Evolutionary conservation across 2,888 invertebrate genomes (phyloP).

Genomic region (Drosophila emarginata): DNA sequence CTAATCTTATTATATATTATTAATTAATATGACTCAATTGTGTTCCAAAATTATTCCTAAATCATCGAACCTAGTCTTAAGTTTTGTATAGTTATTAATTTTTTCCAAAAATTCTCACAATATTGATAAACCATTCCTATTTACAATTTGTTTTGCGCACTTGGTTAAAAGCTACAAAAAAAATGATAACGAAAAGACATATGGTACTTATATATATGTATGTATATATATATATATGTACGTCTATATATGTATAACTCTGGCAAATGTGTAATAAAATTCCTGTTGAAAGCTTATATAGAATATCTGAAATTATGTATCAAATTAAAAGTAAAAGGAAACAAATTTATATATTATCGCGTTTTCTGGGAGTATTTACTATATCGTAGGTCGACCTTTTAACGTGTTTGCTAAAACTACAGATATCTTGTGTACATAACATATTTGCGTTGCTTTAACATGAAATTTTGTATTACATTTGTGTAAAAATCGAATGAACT

Average conservation of each 20-base stretch:
- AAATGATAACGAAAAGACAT: conserved; percentile 18
- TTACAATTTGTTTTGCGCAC: conserved; percentile 70
- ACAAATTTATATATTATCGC: too few species aligned
- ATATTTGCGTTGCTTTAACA: neutral
- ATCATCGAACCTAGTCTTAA: conserved; percentile 55
- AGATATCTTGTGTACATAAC: neutral
- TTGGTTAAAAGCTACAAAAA: conserved; percentile 45
- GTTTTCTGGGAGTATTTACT: too few species aligned
- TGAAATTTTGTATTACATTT: neutral
- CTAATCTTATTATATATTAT: neutral
- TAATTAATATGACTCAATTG: neutral
- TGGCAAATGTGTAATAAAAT: conserved; percentile 63
- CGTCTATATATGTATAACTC: neutral
- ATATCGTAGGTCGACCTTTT: too few species aligned
- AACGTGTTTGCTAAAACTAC: neutral
- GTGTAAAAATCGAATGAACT: neutral
- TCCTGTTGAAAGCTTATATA: conserved; percentile 56
- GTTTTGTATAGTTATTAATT: conserved; percentile 54
- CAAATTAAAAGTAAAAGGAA: neutral
- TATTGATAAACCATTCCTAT: conserved; percentile 60
- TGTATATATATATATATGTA: conserved; percentile 5
- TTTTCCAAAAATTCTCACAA: conserved; percentile 50
- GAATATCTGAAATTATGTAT: neutral
- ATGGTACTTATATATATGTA: conserved; percentile 18
- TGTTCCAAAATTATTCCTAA: conserved; percentile 61